Evolutionary conservation across 2,113 vertebrate genomes (phyloP).

Genomic region (Mesembrinibis cayennensis): DNA sequence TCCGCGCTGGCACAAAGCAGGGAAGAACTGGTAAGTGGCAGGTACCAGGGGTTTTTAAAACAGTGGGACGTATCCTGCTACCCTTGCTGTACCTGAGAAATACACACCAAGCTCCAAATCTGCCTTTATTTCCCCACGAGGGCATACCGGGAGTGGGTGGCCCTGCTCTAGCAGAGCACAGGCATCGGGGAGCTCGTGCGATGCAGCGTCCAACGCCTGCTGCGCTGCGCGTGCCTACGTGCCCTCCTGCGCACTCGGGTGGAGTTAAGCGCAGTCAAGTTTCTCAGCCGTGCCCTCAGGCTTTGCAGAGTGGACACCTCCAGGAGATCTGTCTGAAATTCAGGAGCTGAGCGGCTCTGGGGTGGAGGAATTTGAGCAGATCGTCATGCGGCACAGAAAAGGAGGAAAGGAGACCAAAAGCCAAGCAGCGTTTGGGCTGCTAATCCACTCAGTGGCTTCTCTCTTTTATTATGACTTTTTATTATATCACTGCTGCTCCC

Average conservation of each 20-base stretch:
- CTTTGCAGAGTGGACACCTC: background rate
- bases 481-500: slow-evolving; percentile 45
- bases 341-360: background rate
- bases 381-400: background rate
- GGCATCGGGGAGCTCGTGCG: fast-evolving
- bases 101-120: background rate
- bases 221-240: fast-evolving
- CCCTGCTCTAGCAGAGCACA: background rate
- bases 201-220: fast-evolving
- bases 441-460: slow-evolving; percentile 32
- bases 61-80: fast-evolving
- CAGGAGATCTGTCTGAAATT: background rate
- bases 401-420: slow-evolving; percentile 54
- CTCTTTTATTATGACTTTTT: slow-evolving; percentile 47
- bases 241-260: background rate
- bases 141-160: background rate
- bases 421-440: slow-evolving; percentile 67
- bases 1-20: fast-evolving
- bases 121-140: fast-evolving
- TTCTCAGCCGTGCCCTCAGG: background rate
- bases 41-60: background rate
- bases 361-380: background rate
- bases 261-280: background rate
- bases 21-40: background rate
- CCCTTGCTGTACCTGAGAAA: background rate